Base-by-base conservation (phyloP, 2,113 vertebrate species). In the Sinocyclocheilus anshuiensis region DNA sequence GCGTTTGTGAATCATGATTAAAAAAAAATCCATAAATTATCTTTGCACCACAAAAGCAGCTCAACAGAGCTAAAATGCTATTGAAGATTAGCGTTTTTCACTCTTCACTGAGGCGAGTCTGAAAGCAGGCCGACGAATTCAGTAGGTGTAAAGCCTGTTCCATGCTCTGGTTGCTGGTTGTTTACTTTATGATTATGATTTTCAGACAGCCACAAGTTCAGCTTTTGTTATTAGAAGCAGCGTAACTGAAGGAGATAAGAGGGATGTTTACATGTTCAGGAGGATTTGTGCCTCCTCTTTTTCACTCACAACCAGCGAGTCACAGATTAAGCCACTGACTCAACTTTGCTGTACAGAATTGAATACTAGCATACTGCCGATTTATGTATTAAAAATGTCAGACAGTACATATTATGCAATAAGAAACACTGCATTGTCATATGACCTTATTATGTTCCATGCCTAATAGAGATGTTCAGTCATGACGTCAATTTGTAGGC, bases 21-120 rank as follows among this genome's bases (percentile, higher is more conserved):
- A 77, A 53, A 86, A 22, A 84, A 90, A 82, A 89, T 88, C 85
- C 88, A 86, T 85, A 77, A 89, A 83, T 79, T 69, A 82, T 87
- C 85, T 65, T 50, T 39, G 13, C 26, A 63, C 50, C 71, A 76
- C 42, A 72, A 57, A 89, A 83, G 76, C 29, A 18, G 29, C 65
- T 36, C 63, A 87, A 89, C 86, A 12, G 80, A 79, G 12, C 79
- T 29, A 59, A 86, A 89, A 89, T 45, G 74, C 83, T 87, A 78
- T 86, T 89, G 76, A 86, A 84, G 86, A 87, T 86, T 74, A 89
- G 79, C 22, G 48, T 81, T 86, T 84, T 74, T 57, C 55, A 71
- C 83, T 72, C 63, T 22, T 50, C 24, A 57, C 63, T 45, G 18
- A 13, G n/a, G 0, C 55, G 3, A 16, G 57, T 67, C 39, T 85